Evolutionary conservation across 2,113 vertebrate genomes (phyloP).

Genomic region (Poecile atricapillus): DNA sequence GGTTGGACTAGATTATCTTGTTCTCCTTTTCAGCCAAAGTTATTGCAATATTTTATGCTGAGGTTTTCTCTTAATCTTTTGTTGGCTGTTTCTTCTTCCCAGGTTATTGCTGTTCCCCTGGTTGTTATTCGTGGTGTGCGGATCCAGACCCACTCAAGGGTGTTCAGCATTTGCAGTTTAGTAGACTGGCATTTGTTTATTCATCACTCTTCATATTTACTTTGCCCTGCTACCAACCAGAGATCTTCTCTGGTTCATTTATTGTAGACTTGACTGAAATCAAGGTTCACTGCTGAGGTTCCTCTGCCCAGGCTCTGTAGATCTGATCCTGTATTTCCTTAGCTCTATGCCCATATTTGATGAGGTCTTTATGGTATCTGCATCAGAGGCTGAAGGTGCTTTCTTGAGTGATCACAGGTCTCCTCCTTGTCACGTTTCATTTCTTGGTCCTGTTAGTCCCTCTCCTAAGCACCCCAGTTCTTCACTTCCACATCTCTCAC

Average conservation of each 20-base stretch:
- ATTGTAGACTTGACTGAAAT: neutral
- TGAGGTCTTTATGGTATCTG: fast-evolving
- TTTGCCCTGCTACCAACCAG: neutral
- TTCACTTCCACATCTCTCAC: neutral
- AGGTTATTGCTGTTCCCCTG: neutral
- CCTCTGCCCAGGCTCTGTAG: fast-evolving
- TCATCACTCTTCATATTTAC: neutral
- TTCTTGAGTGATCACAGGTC: neutral
- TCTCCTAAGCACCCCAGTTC: neutral
- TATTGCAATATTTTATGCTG: neutral
- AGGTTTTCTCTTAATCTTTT: neutral
- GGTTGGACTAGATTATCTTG: neutral
- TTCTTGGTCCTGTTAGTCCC: neutral
- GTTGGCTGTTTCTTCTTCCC: neutral
- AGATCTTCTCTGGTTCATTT: neutral
- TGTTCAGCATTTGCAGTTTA: neutral
- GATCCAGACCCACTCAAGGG: neutral
- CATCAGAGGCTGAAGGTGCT: neutral
- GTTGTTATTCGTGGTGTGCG: neutral
- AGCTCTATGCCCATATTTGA: fast-evolving
- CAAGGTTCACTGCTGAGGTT: neutral
- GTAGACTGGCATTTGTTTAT: neutral
- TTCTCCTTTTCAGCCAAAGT: neutral
- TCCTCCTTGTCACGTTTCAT: neutral
- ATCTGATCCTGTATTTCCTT: neutral